Evolutionary conservation across 2,888 invertebrate species (phyloP), one percentile per base, ranked within the genome.

Genomic region (Lycocerus yunnanus): DNA sequence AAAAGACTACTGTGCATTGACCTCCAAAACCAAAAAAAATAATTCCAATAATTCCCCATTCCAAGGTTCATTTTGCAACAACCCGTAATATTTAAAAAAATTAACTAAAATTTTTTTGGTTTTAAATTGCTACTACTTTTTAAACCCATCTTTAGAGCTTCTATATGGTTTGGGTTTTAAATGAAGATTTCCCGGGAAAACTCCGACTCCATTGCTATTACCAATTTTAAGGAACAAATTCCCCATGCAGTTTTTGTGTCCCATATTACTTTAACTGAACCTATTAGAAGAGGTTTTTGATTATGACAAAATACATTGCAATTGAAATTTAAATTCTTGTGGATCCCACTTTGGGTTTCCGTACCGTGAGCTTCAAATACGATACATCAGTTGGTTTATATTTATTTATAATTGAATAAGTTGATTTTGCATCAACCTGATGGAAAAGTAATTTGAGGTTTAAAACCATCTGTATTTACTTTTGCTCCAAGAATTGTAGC

Each of bases 1-100:
- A 84, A 13, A 98, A 89, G 80, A 98, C 90, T 0, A 96, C 88
- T 98, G 97, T n/a, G 95, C 97, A 88, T 97, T 97, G 63, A 71
- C 99, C 99, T 77, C 99, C 99, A 88, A 99, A 99, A 14, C 99
- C 99, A 87, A 99, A 99, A 9, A 98, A 98, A 89, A 99, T 99
- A 24, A 99, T 88, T 16, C 94, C 98, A 69, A 96, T 93, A 75
- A 96, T 90, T n/a, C 98, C 98, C 98, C 98, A 71, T 93, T 92
- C 94, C 95, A 98, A 20, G 93, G 91, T 77, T 91, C 93, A 83
- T 94, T 92, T 85, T 93, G 94, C 91, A 15, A 99, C 95, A 68
- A 98, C 97, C 80, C 79, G 63, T n/a, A 68, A 71, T 11, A 66
- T n/a, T n/a, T 6, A 6, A 43, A 43, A 43, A 89, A 90, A 83